These are phyloP conservation scores for Axinella damicornis DNA, from an alignment of 37 sponge, comb jelly and placozoan species.

Conservation along the genomic window DNA sequence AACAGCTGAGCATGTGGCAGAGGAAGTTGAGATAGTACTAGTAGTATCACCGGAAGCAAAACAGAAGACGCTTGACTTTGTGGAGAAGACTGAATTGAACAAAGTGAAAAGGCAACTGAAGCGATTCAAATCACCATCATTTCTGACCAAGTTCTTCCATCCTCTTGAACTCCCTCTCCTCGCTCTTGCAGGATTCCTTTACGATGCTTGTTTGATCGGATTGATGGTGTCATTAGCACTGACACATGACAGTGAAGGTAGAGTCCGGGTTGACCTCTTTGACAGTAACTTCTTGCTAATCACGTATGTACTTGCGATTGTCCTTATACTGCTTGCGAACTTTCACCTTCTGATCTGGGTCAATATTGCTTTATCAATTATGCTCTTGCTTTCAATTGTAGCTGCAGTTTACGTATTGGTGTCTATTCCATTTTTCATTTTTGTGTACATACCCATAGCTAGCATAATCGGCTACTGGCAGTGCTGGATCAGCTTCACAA, in stretches of 20 bases:
- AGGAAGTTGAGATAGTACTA: too few species aligned
- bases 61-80: too few species aligned
- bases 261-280: neutral
- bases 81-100: conserved; percentile 3
- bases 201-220: conserved; percentile 5
- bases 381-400: neutral
- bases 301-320: too few species aligned
- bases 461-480: too few species aligned
- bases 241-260: neutral
- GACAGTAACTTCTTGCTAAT: too few species aligned
- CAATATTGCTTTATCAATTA: neutral
- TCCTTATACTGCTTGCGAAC: too few species aligned
- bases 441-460: too few species aligned
- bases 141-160: conserved; percentile 23
- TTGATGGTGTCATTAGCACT: conserved; percentile 30
- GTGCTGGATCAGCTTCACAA: too few species aligned
- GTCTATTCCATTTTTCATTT: neutral
- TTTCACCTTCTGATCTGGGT: conserved; percentile 20
- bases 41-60: too few species aligned
- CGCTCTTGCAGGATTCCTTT: conserved; percentile 10
- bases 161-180: conserved; percentile 23
- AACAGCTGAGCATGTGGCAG: neutral
- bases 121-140: conserved; percentile 5
- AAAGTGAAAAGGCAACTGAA: conserved; percentile 29
- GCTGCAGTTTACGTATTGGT: neutral